These are phyloP conservation scores for Potamarius usumacintae DNA, from an alignment of 2,113 vertebrate genomes.

Conservation along the genomic window DNA sequence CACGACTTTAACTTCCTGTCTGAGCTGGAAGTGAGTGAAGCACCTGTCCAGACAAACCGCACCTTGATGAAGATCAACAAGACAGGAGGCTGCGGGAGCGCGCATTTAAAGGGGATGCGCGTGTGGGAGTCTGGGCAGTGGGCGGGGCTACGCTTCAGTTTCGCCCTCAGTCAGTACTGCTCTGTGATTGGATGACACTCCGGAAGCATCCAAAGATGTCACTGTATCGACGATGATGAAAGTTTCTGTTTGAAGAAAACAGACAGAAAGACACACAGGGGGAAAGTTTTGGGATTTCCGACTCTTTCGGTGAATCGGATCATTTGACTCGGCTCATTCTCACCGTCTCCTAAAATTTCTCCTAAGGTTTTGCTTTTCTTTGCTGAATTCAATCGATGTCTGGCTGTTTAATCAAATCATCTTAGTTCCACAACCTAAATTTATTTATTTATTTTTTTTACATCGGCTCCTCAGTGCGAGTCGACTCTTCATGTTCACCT, in stretches of 20 bases:
- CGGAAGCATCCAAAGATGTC: constrained; percentile 2
- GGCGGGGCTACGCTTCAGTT: constrained; percentile 60
- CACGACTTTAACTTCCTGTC: background rate
- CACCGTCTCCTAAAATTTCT: no score
- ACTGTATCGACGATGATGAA: constrained; percentile 8
- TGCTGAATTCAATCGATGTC: background rate
- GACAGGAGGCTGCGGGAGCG: background rate
- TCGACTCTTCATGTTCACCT: background rate
- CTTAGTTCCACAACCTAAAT: no score
- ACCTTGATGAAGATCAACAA: constrained; percentile 60
- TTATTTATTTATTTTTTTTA: no score
- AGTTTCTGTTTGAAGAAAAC: background rate
- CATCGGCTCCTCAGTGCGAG: background rate
- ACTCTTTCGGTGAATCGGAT: background rate
- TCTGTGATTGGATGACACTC: constrained; percentile 11
- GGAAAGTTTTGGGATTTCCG: background rate
- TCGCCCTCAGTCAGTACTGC: constrained; percentile 56
- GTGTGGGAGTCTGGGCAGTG: constrained; percentile 42
- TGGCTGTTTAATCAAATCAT: background rate
- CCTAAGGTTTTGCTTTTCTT: background rate
- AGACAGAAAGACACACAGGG: background rate
- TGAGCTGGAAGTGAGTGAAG: background rate
- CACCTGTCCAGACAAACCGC: constrained; percentile 68
- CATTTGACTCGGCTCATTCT: background rate
- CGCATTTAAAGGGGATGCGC: constrained; percentile 29